Evolutionary conservation across 2,113 vertebrate species (phyloP), one percentile per base, ranked within the genome.

Genomic region (Poeciliopsis turrubarensis): DNA sequence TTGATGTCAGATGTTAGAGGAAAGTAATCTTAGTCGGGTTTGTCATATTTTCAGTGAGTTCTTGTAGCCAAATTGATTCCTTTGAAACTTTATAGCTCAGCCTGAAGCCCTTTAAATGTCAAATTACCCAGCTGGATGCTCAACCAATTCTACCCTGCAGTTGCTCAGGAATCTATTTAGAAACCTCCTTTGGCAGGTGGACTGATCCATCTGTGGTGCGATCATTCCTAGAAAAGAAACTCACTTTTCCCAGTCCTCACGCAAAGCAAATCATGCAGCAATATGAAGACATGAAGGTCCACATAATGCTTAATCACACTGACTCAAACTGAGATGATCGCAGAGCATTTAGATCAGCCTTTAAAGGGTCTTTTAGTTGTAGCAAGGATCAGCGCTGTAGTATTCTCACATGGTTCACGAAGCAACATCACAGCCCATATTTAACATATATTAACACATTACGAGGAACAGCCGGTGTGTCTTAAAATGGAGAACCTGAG

Each of bases 161-260:
- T 64, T 73, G 44, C 65, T 7, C 8, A 25, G 65, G 63, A 75
- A 80, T 68, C 57, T 78, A 30, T 80, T 79, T 79, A 22, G 68
- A 76, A 81, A 4, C 31, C 8, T 5, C 25, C 75, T 77, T 84
- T 84, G 85, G 90, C 82, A 86, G 64, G 78, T 86, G 2, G n/a
- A 41, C 8, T 9, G 47, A 3, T 81, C 80, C 91, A 90, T 89
- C 89, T 91, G 89, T 75, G 30, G 75, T 65, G 72, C 39, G 73
- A 74, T 34, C 60, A 60, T 72, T 85, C 68, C 80, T 73, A 71
- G 89, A 87, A 47, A 75, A 70, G 72, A 54, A 72, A 61, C 77
- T 63, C 25, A 41, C 65, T 71, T 73, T 66, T 1, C 79, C 76
- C 44, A 61, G 47, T 54, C 32, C 68, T 47, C 77, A 69, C 60